These are phyloP conservation scores for Gymnogyps californianus DNA, from an alignment of 2,113 vertebrate genomes.

Conservation along the genomic window DNA sequence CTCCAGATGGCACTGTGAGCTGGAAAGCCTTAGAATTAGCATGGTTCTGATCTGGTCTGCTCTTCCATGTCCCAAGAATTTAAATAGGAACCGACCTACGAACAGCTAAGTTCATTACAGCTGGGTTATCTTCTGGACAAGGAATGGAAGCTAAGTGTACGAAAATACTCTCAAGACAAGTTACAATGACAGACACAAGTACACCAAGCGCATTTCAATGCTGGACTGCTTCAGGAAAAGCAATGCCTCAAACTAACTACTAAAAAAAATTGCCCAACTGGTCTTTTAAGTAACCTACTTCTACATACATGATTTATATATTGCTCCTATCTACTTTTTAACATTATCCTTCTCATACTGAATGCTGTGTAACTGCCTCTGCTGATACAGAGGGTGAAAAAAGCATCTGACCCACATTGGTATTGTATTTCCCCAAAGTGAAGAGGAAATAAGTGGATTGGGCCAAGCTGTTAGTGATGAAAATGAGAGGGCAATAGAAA, in stretches of 20 bases:
- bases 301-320: neutral
- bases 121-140: neutral
- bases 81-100: conserved; percentile 36
- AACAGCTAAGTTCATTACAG: conserved; percentile 50
- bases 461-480: neutral
- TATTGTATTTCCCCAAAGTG: accelerated
- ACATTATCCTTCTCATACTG: neutral
- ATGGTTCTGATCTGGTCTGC: conserved; percentile 23
- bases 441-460: neutral
- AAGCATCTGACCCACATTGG: neutral
- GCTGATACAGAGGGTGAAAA: neutral
- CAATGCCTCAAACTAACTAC: neutral
- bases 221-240: neutral
- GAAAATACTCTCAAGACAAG: neutral
- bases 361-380: neutral
- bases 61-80: neutral
- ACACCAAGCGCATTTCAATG: neutral
- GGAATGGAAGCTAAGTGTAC: neutral
- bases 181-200: neutral
- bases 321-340: neutral
- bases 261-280: neutral
- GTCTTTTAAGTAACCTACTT: neutral
- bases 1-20: conserved; percentile 55
- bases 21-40: conserved; percentile 56
- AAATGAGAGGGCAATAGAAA: neutral